Base-by-base conservation (phyloP, 2,888 invertebrate genomes). In the Epistrophe grossulariae region DNA sequence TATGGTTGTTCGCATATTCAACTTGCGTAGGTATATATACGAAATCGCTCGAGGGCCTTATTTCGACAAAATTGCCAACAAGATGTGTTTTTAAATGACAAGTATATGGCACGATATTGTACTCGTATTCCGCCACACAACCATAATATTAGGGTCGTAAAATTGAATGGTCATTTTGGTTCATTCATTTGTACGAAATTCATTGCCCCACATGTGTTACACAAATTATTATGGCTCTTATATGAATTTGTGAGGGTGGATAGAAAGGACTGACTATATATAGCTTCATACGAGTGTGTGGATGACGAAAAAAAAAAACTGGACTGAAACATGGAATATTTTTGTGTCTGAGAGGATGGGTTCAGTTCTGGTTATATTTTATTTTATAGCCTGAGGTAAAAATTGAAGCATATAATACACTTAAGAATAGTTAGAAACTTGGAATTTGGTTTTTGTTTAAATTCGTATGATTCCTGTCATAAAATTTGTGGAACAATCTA, bases 81-180 rank as follows among this genome's bases (percentile, higher is more conserved):
- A 87, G 87, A 87, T 87, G 87, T 87, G 83, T 79, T 87, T 87
- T 87, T 87, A 87, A 87, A 83, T 87, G 87, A 87, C 87, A 87
- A 87, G 87, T 83, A 76, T 87, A 87, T 87, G 83, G 79, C 43
- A 52, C 70, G n/a, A 70, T 24, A 24, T 24, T 3, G 24, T n/a
- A 52, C 43, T 13, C 28, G 35, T 73, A 52, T 74, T n/a, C 83
- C 71, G 68, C 81, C 78, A 50, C 66, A 84, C 66, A 48, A 11
- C 31, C 48, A 62, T 50, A 50, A 68, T 28, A 40, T 7, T 38
- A 50, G 82, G 78, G 82, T 82, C 82, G 82, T 85, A 85, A 85
- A 85, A 85, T 78, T 85, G 85, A 85, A 85, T 85, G 85, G 85
- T 85, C 85, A 85, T 82, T 82, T 82, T 57, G 85, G 79, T 74